phyloP scores from a whole-genome alignment of 2,113 vertebrate species.

The Arothron firmamentum region DNA sequence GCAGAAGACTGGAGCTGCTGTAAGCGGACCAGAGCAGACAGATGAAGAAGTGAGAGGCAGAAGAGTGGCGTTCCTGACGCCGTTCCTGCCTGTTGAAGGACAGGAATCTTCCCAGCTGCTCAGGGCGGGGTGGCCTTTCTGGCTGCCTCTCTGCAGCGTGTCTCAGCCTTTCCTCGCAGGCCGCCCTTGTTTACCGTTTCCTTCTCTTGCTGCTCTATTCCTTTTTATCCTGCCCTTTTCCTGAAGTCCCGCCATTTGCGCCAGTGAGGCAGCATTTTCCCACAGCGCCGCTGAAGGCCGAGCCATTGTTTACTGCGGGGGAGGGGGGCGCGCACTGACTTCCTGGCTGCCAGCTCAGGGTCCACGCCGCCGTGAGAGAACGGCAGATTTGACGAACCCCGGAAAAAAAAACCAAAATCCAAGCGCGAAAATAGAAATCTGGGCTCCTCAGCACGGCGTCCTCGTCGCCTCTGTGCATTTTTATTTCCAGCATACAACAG shows the following conservation, averaged over 20 bases:
- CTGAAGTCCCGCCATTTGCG: constrained; percentile 26
- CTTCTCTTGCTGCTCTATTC: not conserved
- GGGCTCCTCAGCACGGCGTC: no score
- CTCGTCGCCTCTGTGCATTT: no score
- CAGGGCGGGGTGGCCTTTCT: constrained; percentile 18
- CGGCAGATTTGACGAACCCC: constrained; percentile 35
- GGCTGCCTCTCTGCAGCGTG: constrained; percentile 24
- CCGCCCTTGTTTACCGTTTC: constrained; percentile 34
- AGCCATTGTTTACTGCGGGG: constrained; percentile 58
- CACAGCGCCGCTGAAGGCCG: constrained; percentile 47
- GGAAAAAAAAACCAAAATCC: constrained; percentile 6
- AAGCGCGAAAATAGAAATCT: not conserved
- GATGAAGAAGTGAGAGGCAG: not conserved
- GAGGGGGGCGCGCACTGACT: constrained; percentile 32
- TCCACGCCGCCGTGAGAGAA: constrained; percentile 49
- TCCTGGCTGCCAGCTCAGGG: constrained; percentile 59
- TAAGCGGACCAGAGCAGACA: constrained; percentile 3
- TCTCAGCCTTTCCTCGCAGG: constrained; percentile 28
- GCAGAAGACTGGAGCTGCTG: constrained; percentile 1
- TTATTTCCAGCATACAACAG: not conserved
- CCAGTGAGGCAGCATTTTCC: constrained; percentile 57
- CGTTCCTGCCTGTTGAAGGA: not conserved
- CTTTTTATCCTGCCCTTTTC: constrained; percentile 15
- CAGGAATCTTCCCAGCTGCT: not conserved
- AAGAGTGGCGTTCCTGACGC: no score